These are phyloP conservation scores for Macrotis lagotis DNA, from an alignment of 2,113 vertebrate species.

Conservation along the genomic window DNA sequence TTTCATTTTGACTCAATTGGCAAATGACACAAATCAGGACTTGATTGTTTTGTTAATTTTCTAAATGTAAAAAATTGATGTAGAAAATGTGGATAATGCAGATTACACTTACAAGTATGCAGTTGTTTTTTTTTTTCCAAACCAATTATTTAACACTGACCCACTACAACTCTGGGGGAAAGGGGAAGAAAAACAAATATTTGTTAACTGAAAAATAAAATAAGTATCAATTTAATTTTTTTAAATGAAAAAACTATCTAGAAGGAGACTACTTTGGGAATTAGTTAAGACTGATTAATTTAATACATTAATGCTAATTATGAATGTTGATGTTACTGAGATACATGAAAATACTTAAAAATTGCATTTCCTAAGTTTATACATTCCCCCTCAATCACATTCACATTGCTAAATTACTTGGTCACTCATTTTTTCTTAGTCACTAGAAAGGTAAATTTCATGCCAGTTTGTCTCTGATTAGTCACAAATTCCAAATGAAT, in stretches of 20 bases:
- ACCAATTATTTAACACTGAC: neutral
- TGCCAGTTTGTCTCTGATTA: slow-evolving; percentile 20
- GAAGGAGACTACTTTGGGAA: slow-evolving; percentile 36
- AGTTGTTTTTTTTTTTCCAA: neutral
- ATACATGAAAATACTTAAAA: slow-evolving; percentile 28
- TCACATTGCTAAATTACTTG: slow-evolving; percentile 52
- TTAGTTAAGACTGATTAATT: slow-evolving; percentile 38
- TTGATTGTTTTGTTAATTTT: no score
- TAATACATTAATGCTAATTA: neutral
- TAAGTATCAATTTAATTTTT: neutral
- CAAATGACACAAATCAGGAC: neutral
- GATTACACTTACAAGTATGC: neutral
- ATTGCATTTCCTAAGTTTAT: slow-evolving; percentile 24
- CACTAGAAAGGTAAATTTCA: slow-evolving; percentile 8
- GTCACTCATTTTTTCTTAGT: slow-evolving; percentile 17
- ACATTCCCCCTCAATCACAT: slow-evolving; percentile 39
- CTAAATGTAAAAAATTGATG: no score
- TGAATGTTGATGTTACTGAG: neutral
- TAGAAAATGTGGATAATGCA: neutral
- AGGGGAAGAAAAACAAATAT: neutral
- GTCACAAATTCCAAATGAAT: slow-evolving; percentile 9
- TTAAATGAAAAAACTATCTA: neutral
- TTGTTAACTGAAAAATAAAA: neutral
- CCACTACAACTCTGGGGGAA: no score
- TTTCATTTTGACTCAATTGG: neutral